These are phyloP conservation scores for Papilio polytes DNA, from an alignment of 1,140 invertebrate species.

Conservation along the genomic window DNA sequence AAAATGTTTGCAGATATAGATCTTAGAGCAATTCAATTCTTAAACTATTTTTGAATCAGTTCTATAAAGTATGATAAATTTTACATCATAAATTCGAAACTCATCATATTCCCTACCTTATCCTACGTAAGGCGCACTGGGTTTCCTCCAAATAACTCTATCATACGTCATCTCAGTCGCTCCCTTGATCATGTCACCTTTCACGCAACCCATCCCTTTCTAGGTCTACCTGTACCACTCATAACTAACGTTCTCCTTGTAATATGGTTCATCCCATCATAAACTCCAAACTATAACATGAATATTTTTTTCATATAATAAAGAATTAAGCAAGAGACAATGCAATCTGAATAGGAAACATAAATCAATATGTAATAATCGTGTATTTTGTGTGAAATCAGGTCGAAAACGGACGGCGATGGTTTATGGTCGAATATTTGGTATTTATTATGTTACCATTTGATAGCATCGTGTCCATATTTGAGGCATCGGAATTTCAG, in stretches of 20 bases:
- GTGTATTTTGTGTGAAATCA: constrained; percentile 6
- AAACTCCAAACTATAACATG: background rate
- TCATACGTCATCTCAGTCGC: too few species aligned
- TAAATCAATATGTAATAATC: constrained; percentile 11
- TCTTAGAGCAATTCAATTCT: background rate
- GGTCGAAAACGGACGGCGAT: background rate
- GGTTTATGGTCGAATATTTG: background rate
- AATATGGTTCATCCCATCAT: background rate
- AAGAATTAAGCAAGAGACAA: background rate
- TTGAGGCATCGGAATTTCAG: constrained; percentile 10
- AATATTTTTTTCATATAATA: constrained; percentile 16
- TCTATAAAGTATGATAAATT: background rate
- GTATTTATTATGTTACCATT: background rate
- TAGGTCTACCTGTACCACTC: too few species aligned
- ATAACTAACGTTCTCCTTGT: too few species aligned
- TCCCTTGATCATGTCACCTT: too few species aligned
- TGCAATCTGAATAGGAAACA: constrained; percentile 9
- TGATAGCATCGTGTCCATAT: background rate
- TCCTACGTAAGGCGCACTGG: too few species aligned
- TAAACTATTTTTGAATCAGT: background rate
- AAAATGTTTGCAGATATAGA: background rate
- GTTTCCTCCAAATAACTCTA: too few species aligned
- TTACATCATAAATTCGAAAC: background rate
- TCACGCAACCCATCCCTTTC: too few species aligned
- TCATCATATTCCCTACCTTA: too few species aligned